These are phyloP conservation scores for Crotophaga sulcirostris DNA, from an alignment of 2,113 vertebrate genomes.

Conservation along the genomic window DNA sequence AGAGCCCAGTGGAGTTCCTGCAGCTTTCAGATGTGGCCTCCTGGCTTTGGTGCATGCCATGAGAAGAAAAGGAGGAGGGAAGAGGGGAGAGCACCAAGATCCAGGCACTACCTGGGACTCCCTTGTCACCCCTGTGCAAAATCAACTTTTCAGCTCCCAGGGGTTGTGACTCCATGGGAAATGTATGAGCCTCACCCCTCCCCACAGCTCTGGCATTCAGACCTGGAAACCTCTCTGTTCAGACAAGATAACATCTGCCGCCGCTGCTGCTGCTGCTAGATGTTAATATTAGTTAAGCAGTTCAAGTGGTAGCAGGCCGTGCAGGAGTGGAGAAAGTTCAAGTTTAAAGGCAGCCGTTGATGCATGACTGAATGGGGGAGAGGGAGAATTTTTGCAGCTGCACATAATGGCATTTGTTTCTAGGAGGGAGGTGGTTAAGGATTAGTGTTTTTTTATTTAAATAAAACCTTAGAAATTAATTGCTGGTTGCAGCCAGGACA, in stretches of 20 bases:
- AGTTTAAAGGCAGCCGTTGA: conserved; percentile 15
- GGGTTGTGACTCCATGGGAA: neutral
- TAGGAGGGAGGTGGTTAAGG: accelerated
- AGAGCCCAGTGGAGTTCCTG: neutral
- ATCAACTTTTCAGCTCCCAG: neutral
- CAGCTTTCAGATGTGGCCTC: neutral
- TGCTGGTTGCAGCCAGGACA: neutral
- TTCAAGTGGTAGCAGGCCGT: conserved; percentile 12
- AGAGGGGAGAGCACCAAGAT: neutral
- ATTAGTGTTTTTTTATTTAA: neutral
- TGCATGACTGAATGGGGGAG: neutral
- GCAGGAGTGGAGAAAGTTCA: neutral
- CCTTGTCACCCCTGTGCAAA: accelerated
- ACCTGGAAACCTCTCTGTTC: neutral
- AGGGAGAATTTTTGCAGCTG: neutral
- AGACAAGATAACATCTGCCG: neutral
- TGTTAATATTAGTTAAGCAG: neutral
- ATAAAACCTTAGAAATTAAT: neutral
- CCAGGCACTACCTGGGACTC: neutral
- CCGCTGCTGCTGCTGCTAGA: neutral
- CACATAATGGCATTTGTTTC: neutral
- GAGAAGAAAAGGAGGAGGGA: neutral
- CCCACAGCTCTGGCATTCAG: neutral
- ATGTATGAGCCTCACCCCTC: neutral
- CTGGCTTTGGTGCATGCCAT: neutral